A percentile compares a stretch with the other conserved stretches of the same genome.
These are phyloP conservation scores for Meganola albula DNA, from an alignment of 2,888 invertebrate species.

Conservation along the genomic window DNA sequence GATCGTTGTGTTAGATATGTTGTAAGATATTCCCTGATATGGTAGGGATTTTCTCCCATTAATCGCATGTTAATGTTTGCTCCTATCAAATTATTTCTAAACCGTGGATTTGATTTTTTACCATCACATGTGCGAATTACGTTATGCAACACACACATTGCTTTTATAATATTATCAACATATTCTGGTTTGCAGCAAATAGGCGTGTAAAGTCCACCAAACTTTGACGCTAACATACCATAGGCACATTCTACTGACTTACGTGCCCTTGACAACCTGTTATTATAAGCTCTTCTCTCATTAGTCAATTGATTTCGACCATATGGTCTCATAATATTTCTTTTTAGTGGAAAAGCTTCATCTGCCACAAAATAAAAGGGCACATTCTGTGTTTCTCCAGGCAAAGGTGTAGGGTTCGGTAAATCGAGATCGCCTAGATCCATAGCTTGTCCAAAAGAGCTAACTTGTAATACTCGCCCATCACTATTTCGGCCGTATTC, in stretches of 20 bases:
- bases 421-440: neutral
- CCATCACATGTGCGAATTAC: slow-evolving; percentile 20
- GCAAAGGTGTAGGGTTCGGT: neutral
- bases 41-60: slow-evolving; percentile 13
- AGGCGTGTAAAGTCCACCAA: neutral
- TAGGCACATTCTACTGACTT: neutral
- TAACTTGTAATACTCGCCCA: neutral
- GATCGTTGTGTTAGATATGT: slow-evolving; percentile 17
- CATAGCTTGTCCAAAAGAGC: neutral
- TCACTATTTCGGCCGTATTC: neutral
- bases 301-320: neutral
- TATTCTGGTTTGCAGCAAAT: neutral
- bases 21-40: slow-evolving; percentile 22
- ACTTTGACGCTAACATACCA: neutral
- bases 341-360: neutral
- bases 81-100: slow-evolving; percentile 17
- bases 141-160: neutral
- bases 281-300: neutral
- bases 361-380: slow-evolving; percentile 1
- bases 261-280: neutral
- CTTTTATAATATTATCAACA: neutral
- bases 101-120: slow-evolving; percentile 15
- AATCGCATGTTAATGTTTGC: slow-evolving; percentile 13
- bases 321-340: neutral
- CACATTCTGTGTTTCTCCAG: neutral